Evolutionary conservation across 2,888 invertebrate species (phyloP).

Genomic region (Merodon equestris): DNA sequence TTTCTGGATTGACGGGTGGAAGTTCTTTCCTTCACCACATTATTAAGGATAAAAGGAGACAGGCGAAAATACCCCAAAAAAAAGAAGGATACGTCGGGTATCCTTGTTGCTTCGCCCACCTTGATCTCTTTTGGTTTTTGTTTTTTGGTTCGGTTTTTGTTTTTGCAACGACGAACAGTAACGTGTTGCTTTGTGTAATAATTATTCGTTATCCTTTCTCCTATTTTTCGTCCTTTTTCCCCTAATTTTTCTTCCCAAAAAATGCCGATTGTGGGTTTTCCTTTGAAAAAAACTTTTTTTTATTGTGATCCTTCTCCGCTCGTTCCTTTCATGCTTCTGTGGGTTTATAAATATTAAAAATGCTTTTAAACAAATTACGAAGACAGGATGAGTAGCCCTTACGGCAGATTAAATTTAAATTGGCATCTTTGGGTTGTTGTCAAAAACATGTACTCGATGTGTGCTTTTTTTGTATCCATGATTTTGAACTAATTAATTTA

Average conservation of each 20-base stretch:
- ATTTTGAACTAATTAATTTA: constrained; percentile 54
- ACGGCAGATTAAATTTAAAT: constrained; percentile 16
- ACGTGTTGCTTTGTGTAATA: constrained; percentile 59
- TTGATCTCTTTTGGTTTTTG: constrained; percentile 5
- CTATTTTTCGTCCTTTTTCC: not conserved
- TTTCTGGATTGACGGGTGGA: constrained; percentile 47
- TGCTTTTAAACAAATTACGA: constrained; percentile 46
- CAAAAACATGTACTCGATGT: no score
- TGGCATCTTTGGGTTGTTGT: constrained; percentile 42
- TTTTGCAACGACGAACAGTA: constrained; percentile 8
- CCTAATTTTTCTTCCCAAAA: no score
- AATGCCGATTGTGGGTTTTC: constrained; percentile 18
- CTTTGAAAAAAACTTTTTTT: constrained; percentile 30
- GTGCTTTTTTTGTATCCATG: constrained; percentile 8
- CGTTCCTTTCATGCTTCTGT: constrained; percentile 22
- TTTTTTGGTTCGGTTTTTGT: constrained; percentile 7
- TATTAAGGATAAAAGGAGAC: not conserved
- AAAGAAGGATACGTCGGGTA: no score
- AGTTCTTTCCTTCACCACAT: not conserved
- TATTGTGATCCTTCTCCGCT: not conserved
- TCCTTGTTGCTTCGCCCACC: constrained; percentile 5
- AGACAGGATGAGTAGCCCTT: not conserved
- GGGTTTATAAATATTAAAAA: constrained; percentile 28
- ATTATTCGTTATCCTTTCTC: constrained; percentile 52
- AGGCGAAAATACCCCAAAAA: no score